Evolutionary conservation across 2,797 vertebrate genomes (phyloP), one percentile per base, ranked within the genome.

Genomic region (Pipistrellus kuhlii): DNA sequence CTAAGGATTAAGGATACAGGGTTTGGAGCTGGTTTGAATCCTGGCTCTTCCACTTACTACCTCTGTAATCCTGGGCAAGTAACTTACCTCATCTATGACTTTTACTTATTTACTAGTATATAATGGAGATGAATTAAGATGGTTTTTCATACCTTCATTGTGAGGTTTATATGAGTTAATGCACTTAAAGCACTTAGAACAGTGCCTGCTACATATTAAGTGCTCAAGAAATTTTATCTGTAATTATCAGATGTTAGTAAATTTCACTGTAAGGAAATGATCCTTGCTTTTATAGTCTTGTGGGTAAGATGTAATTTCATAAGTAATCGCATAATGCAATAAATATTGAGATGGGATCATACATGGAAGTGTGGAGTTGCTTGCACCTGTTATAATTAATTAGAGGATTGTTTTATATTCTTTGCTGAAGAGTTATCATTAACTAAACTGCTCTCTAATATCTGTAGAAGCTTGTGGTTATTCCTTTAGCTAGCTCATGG

Each of bases 241-340:
- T 91, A 71, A 68, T 93, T 48, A 83, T 32, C 35, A 86, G 44
- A 78, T 84, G 35, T 35, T 41, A 46, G 30, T 55, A 87, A 91
- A 88, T 83, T 83, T 5, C 15, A 25, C 3, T 76, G 21, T 89
- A 86, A 93, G 55, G 82, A 89, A 75, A 59, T 84, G 13, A 55
- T 89, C 25, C 14, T 95, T 95, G 76, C n/a, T 83, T 51, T 89
- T 93, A 10, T n/a, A 57, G 44, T 91, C 23, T 91, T 78, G 9
- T 73, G 38, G 6, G 9, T 83, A 62, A 91, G 41, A 71, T 66
- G 57, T 68, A 83, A 73, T 78, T 94, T 96, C 17, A 23, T 30
- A 92, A 83, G 41, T 53, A 83, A 73, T 69, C 38, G 48, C 23
- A 44, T 86, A 66, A 86, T 89, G 10, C 71, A 25, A 25, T 89